These are phyloP conservation scores for Phlogophora meticulosa DNA, from an alignment of 2,888 invertebrate genomes.

Conservation along the genomic window DNA sequence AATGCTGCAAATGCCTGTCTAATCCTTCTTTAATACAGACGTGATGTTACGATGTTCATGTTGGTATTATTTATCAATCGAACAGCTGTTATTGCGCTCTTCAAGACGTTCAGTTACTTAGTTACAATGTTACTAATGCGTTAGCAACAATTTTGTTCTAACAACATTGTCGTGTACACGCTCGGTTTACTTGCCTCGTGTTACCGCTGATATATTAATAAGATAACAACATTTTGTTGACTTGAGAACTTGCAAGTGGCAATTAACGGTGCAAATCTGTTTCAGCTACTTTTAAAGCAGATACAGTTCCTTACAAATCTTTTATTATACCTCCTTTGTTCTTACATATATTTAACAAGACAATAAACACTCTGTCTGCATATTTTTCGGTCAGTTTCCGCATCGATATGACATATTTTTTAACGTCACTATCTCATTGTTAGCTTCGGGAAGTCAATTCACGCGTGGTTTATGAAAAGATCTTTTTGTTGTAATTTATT, in stretches of 20 bases:
- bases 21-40: too few species aligned
- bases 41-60: too few species aligned
- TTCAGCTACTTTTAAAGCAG: neutral
- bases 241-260: neutral
- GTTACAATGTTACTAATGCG: conserved; percentile 3
- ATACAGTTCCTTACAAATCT: neutral
- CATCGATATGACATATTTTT: too few species aligned
- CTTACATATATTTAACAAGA: too few species aligned
- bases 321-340: too few species aligned
- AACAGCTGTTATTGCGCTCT: neutral
- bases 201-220: neutral
- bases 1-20: too few species aligned
- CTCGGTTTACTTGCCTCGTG: conserved; percentile 20
- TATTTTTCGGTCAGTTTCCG: too few species aligned
- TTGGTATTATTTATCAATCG: neutral
- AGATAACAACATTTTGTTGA: conserved; percentile 26
- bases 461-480: neutral
- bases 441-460: neutral
- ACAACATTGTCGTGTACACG: conserved; percentile 17
- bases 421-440: neutral
- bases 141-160: neutral
- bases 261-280: conserved; percentile 4
- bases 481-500: neutral
- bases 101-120: neutral
- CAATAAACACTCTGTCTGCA: too few species aligned